Evolutionary conservation across 2,797 vertebrate genomes (phyloP), one percentile per base, ranked within the genome.

Genomic region (Hyperoplus lanceolatus): DNA sequence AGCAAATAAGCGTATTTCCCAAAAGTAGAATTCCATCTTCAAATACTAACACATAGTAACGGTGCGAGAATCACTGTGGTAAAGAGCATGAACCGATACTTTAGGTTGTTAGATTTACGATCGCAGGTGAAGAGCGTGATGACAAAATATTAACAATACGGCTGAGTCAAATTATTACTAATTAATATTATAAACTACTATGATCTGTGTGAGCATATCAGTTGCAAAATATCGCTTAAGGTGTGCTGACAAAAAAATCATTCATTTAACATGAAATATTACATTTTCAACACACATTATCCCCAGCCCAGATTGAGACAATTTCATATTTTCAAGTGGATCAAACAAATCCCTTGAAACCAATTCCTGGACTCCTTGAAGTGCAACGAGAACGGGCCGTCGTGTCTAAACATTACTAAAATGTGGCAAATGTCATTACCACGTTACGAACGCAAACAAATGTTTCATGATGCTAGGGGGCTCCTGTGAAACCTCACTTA

Each of bases 321-420:
- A 65, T 11, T 64, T 16, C 11, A 66, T 68, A 15, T 64, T n/a
- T 56, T 79, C 41, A 73, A 71, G 57, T 29, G 7, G 36, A 50
- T 70, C 29, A 46, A 71, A 75, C 53, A 74, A 71, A 79, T 65
- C 38, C 53, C 18, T 18, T 46, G 61, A 46, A 16, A 62, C 69
- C n/a, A 59, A 43, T 49, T 59, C 62, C 51, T 29, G 9, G 12
- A 65, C 50, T 42, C 21, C 5, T 55, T 57, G 18, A 43, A 29
- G n/a, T 48, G 38, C 60, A 45, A 16, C 53, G 55, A 41, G 60
- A 59, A 49, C 58, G 42, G 53, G 9, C 54, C 21, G 54, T 21
- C 50, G 53, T 45, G 45, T 69, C 16, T 67, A 48, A 41, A 51
- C 36, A 66, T 71, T 54, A 70, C 63, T 21, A 58, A 29, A 55